Evolutionary conservation across 2,888 invertebrate genomes (phyloP).

Genomic region (Dynastes hyllus): DNA sequence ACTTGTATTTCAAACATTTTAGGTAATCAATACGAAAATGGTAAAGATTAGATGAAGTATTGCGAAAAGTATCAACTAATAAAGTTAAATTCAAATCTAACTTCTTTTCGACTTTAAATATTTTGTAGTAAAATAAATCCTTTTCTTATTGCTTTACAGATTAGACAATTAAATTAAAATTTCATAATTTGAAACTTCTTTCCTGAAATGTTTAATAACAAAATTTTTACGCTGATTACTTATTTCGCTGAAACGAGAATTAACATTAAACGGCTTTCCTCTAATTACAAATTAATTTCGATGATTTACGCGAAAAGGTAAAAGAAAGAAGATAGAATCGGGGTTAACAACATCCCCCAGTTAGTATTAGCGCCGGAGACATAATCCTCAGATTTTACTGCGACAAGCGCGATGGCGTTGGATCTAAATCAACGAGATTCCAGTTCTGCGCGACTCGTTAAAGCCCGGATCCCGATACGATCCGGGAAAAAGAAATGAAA

Average conservation of each 20-base stretch:
- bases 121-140: too few species aligned
- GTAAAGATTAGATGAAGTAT: too few species aligned
- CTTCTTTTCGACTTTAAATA: too few species aligned
- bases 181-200: too few species aligned
- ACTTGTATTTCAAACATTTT: too few species aligned
- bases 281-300: neutral
- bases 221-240: neutral
- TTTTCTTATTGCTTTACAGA: too few species aligned
- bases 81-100: too few species aligned
- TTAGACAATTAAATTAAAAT: too few species aligned
- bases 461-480: conserved; percentile 19
- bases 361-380: conserved; percentile 12
- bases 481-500: conserved; percentile 40
- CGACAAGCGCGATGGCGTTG: conserved; percentile 27
- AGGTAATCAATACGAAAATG: too few species aligned
- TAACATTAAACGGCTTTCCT: neutral
- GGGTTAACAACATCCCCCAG: neutral
- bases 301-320: neutral
- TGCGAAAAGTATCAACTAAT: too few species aligned
- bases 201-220: too few species aligned
- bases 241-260: neutral
- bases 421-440: conserved; percentile 50
- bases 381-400: conserved; percentile 50
- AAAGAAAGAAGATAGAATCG: neutral
- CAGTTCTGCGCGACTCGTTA: conserved; percentile 50